Evolutionary conservation across 2,888 invertebrate genomes (phyloP).

Genomic region (Ophioninae sp.): DNA sequence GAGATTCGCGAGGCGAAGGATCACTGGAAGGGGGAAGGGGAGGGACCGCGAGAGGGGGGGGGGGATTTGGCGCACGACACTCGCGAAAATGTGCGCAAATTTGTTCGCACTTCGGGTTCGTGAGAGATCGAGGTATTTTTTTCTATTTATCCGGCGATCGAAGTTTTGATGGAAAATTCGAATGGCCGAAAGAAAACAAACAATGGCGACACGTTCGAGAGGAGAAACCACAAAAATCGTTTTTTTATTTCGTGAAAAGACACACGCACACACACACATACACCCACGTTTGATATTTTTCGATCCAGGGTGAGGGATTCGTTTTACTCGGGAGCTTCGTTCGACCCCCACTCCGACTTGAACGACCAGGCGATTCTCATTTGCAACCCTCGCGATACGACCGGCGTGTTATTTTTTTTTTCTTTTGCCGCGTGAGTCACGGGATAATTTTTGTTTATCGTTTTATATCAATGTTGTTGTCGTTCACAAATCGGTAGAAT

Average conservation of each 20-base stretch:
- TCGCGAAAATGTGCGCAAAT: background rate
- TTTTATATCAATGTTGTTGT: background rate
- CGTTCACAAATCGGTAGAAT: conserved; percentile 6
- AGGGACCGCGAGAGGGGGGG: background rate
- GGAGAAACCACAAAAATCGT: conserved; percentile 8
- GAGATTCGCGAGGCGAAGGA: background rate
- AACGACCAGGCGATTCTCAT: conserved; percentile 37
- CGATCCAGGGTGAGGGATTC: conserved; percentile 49
- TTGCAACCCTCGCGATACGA: conserved; percentile 42
- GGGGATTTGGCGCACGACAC: background rate
- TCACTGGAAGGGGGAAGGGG: background rate
- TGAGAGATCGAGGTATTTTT: background rate
- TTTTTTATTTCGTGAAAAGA: conserved; percentile 19
- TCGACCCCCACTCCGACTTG: conserved; percentile 36
- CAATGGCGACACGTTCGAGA: conserved; percentile 11
- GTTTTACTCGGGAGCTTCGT: conserved; percentile 58
- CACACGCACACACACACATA: background rate
- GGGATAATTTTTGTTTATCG: no score
- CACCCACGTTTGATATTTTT: conserved; percentile 28
- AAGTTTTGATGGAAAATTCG: background rate
- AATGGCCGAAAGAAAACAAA: background rate
- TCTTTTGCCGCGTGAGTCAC: background rate
- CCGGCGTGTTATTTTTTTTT: conserved; percentile 2
- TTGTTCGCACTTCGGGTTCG: background rate
- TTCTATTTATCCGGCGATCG: background rate